phyloP scores from a whole-genome alignment of 2,113 vertebrate genomes.

The Taxidea taxus region DNA sequence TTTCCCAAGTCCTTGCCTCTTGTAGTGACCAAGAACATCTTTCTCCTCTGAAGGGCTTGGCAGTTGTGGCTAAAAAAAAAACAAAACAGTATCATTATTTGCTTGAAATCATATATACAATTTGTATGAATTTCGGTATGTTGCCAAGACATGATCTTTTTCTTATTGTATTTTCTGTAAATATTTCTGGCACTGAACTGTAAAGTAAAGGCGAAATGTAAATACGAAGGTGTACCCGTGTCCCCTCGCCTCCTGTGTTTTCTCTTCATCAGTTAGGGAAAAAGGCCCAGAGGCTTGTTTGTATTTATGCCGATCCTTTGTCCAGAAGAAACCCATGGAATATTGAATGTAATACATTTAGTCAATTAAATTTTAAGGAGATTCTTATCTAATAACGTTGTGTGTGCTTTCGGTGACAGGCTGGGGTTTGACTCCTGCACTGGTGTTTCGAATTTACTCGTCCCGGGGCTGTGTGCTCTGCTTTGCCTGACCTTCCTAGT shows the following conservation, averaged over 20 bases:
- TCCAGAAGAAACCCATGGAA: conserved; percentile 89
- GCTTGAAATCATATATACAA: conserved; percentile 78
- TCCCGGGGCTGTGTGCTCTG: neutral
- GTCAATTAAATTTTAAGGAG: conserved; percentile 96
- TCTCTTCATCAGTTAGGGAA: conserved; percentile 84
- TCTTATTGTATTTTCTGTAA: conserved; percentile 91
- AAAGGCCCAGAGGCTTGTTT: conserved; percentile 87
- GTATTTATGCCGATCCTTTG: conserved; percentile 91
- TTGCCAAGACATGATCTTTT: conserved; percentile 86
- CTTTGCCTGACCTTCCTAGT: neutral
- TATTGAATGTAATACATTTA: conserved; percentile 96
- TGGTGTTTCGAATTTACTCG: neutral
- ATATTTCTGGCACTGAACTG: conserved; percentile 89
- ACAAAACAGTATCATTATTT: conserved; percentile 72
- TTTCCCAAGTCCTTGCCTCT: conserved; percentile 67
- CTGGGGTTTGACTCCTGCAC: neutral
- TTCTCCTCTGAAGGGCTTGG: conserved; percentile 76
- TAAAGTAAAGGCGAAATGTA: conserved; percentile 92
- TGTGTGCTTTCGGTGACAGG: conserved; percentile 47
- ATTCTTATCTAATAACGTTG: conserved; percentile 87
- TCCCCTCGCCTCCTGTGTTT: conserved; percentile 85
- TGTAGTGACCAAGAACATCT: conserved; percentile 66
- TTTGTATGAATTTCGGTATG: conserved; percentile 81
- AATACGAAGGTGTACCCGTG: conserved; percentile 89
- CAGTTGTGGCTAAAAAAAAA: conserved; percentile 74